Percentiles rank a stretch among this genome's conserved stretches.
Conservation (phyloP, 2,888 invertebrate species). For the Temnothorax unifasciatus region DNA sequence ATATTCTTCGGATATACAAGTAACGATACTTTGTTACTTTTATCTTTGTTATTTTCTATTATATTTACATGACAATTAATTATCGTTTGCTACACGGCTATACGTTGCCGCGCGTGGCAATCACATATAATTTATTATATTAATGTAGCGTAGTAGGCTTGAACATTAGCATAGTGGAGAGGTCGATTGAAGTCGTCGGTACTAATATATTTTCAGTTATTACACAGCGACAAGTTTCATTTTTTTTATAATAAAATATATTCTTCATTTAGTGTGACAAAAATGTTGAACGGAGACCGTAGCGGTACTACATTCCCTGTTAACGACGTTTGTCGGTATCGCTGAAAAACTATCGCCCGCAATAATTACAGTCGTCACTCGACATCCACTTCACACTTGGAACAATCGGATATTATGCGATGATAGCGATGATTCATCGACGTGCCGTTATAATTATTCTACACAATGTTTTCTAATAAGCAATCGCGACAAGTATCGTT, state of each 20-base stretch:
- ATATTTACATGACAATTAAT: slow-evolving; percentile 43
- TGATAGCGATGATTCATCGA: neutral
- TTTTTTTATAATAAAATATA: slow-evolving; percentile 34
- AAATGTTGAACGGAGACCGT: neutral
- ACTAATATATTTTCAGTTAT: slow-evolving; percentile 1
- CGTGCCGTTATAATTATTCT: neutral
- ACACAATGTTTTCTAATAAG: neutral
- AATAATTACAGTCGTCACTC: slow-evolving; percentile 24
- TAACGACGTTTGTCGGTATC: neutral
- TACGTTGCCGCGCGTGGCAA: slow-evolving; percentile 16
- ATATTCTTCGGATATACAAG: slow-evolving; percentile 26
- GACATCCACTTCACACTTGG: neutral
- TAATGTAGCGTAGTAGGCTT: slow-evolving; percentile 24
- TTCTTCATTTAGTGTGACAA: slow-evolving; percentile 23
- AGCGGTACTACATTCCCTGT: neutral
- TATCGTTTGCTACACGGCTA: slow-evolving; percentile 14
- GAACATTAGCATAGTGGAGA: slow-evolving; percentile 45
- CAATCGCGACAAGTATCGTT: neutral
- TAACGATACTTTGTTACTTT: slow-evolving; percentile 37
- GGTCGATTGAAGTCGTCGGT: slow-evolving; percentile 16
- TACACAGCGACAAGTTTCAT: neutral
- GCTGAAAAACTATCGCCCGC: slow-evolving; percentile 10
- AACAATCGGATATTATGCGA: neutral
- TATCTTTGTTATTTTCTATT: neutral
- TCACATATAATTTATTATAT: slow-evolving; percentile 21